A percentile compares a stretch with the other conserved stretches of the same genome.
phyloP scores from a whole-genome alignment of 2,888 invertebrate species.

The Conus canariensis region DNA sequence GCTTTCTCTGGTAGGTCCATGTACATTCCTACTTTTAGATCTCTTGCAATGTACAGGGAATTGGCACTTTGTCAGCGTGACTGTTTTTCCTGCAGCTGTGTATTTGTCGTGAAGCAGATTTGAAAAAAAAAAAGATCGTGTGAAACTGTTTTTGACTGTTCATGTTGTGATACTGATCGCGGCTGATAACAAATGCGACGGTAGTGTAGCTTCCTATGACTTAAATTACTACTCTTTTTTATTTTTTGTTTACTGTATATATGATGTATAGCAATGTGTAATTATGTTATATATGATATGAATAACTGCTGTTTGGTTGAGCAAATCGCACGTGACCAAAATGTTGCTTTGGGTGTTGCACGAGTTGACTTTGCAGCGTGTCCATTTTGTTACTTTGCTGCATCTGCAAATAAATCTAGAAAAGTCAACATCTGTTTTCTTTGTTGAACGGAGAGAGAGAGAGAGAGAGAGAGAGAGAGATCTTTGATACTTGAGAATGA shows the following conservation, averaged over 20 bases:
- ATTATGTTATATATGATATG: background rate
- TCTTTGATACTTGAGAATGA: no score
- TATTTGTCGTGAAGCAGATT: no score
- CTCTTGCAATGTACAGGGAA: background rate
- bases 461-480: constrained; percentile 2
- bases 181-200: background rate
- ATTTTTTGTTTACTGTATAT: background rate
- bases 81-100: no score
- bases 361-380: constrained; percentile 11
- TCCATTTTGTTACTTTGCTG: constrained; percentile 1
- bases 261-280: background rate
- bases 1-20: background rate
- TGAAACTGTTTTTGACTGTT: no score
- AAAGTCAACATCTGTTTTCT: background rate
- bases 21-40: background rate
- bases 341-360: constrained; percentile 14
- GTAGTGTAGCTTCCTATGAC: background rate
- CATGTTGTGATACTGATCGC: no score
- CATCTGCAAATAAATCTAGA: constrained; percentile 5
- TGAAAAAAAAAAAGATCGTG: no score
- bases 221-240: background rate
- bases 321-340: background rate
- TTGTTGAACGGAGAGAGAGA: background rate
- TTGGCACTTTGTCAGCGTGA: background rate
- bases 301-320: background rate